phyloP scores from a whole-genome alignment of 2,113 vertebrate species.

The Bufo gargarizans region DNA sequence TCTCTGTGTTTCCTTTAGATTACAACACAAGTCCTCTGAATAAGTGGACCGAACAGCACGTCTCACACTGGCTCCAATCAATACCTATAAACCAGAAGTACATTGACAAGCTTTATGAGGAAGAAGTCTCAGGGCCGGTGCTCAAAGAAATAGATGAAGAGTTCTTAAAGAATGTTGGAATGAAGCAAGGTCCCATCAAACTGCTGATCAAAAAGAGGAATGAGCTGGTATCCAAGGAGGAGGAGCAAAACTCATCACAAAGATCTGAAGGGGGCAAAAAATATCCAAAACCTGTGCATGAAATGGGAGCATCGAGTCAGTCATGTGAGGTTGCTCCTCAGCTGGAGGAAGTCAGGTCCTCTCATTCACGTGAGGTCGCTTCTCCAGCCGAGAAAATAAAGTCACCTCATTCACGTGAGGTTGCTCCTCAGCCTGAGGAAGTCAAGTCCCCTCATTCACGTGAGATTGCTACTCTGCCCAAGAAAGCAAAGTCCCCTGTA shows the following conservation, averaged over 20 bases:
- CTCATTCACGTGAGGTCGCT: background rate
- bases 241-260: background rate
- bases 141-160: conserved; percentile 69
- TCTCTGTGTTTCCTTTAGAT: conserved; percentile 57
- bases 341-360: background rate
- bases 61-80: conserved; percentile 74
- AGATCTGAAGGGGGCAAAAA: rapidly evolving
- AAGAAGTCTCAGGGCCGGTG: conserved; percentile 75
- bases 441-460: background rate
- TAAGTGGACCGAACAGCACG: conserved; percentile 75
- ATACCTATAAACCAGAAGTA: conserved; percentile 73
- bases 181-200: conserved; percentile 76
- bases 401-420: background rate
- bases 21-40: conserved; percentile 62
- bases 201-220: conserved; percentile 73
- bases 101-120: conserved; percentile 66
- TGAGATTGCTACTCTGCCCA: background rate
- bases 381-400: background rate
- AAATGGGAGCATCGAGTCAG: background rate
- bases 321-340: background rate
- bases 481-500: background rate
- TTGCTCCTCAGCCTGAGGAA: background rate
- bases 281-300: background rate
- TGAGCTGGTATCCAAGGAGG: conserved; percentile 61
- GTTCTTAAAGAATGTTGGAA: conserved; percentile 70